Conservation (phyloP, 2,113 vertebrate species). For the Myotis brandtii region DNA sequence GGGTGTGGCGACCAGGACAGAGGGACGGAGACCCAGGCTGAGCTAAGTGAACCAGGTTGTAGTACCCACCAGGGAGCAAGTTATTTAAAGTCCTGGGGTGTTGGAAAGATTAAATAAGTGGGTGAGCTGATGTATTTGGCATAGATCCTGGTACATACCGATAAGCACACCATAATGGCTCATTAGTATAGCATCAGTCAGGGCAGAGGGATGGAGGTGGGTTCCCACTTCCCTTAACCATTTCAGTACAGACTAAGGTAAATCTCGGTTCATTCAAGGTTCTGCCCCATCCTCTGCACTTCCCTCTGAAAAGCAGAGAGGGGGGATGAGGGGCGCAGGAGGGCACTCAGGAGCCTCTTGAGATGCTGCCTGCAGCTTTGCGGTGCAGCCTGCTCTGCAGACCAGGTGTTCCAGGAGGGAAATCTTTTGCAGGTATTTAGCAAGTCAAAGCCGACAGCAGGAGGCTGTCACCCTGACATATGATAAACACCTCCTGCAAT, state of each 20-base stretch:
- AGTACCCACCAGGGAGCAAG: not conserved
- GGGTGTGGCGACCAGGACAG: not conserved
- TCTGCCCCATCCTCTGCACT: not conserved
- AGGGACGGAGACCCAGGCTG: not conserved
- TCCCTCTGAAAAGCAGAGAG: not conserved
- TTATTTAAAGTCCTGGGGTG: not conserved
- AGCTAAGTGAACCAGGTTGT: not conserved
- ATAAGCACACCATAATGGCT: not conserved
- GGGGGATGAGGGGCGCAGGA: not conserved
- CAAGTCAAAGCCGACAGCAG: conserved; percentile 73
- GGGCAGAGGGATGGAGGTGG: not conserved
- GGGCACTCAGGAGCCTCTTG: not conserved
- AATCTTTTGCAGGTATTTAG: conserved; percentile 77
- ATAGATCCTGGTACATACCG: not conserved
- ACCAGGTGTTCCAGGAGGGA: conserved; percentile 67
- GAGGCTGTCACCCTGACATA: conserved; percentile 72
- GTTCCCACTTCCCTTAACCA: not conserved
- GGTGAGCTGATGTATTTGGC: not conserved
- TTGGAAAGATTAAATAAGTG: not conserved
- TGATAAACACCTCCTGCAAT: conserved; percentile 75
- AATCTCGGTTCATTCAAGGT: not conserved
- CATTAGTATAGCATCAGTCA: not conserved
- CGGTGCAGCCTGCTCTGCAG: not conserved
- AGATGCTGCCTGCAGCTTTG: not conserved
- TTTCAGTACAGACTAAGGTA: not conserved